These are phyloP conservation scores for Bembecia ichneumoniformis DNA, from an alignment of 2,888 invertebrate genomes.

Conservation along the genomic window DNA sequence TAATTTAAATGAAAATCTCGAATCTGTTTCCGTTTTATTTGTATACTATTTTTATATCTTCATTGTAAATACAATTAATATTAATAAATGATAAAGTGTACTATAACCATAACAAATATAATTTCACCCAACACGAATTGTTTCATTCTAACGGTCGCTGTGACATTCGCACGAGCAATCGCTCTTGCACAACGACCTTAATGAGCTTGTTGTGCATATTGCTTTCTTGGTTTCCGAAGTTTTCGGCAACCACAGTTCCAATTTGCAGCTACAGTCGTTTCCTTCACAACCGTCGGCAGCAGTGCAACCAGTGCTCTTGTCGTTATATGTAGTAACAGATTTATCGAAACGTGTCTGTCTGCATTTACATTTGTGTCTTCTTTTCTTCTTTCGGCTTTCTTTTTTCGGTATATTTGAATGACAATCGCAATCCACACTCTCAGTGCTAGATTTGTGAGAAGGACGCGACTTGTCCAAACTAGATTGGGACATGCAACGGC, in stretches of 20 bases:
- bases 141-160: slow-evolving; percentile 23
- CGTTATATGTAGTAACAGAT: slow-evolving; percentile 26
- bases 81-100: slow-evolving; percentile 64
- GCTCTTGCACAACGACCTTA: background rate
- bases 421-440: background rate
- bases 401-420: background rate
- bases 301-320: slow-evolving; percentile 16
- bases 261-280: slow-evolving; percentile 3
- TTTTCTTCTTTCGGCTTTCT: slow-evolving; percentile 5
- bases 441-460: too few species aligned
- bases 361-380: slow-evolving; percentile 13
- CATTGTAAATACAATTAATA: slow-evolving; percentile 60
- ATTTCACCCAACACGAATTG: slow-evolving; percentile 39
- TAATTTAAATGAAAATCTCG: slow-evolving; percentile 43
- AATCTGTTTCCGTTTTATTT: slow-evolving; percentile 56
- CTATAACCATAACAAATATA: slow-evolving; percentile 59
- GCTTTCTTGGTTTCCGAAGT: background rate
- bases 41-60: slow-evolving; percentile 50
- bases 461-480: background rate
- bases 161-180: background rate
- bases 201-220: background rate
- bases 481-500: slow-evolving; percentile 15
- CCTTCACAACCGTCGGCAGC: background rate
- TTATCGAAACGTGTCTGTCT: slow-evolving; percentile 21
- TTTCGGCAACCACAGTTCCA: slow-evolving; percentile 3